Evolutionary conservation across 2,888 invertebrate species (phyloP).

Genomic region (Drosophila mayaguana): DNA sequence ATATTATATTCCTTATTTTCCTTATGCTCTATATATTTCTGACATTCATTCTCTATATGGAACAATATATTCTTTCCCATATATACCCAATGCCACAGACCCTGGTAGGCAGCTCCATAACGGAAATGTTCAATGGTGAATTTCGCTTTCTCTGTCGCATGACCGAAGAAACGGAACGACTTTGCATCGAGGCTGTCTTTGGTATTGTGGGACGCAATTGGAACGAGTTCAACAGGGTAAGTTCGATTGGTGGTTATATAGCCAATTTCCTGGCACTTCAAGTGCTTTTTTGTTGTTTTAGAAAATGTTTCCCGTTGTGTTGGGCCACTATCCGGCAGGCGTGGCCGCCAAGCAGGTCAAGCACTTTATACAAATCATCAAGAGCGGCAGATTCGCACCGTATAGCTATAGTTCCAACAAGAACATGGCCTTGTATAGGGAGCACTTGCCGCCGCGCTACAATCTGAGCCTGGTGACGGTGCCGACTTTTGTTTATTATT

Average conservation of each 20-base stretch:
- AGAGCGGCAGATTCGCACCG: conserved; percentile 84
- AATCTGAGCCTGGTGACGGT: conserved; percentile 86
- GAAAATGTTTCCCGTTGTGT: conserved; percentile 88
- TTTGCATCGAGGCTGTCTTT: conserved; percentile 84
- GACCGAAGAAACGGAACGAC: conserved; percentile 82
- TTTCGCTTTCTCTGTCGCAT: conserved; percentile 83
- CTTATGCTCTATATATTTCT: no score
- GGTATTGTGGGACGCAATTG: conserved; percentile 83
- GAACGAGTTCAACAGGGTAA: conserved; percentile 83
- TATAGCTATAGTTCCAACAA: conserved; percentile 86
- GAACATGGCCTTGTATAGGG: conserved; percentile 86
- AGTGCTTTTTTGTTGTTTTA: conserved; percentile 68
- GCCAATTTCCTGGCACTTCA: neutral
- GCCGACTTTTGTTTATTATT: conserved; percentile 87
- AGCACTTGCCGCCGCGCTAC: conserved; percentile 86
- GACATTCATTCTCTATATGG: no score
- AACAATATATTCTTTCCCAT: neutral
- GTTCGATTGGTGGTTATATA: neutral
- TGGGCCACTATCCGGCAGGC: conserved; percentile 88
- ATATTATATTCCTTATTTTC: no score
- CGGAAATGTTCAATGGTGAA: conserved; percentile 83
- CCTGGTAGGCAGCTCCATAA: conserved; percentile 82
- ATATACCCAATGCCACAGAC: conserved; percentile 65
- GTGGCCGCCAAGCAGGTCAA: conserved; percentile 87
- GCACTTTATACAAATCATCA: conserved; percentile 87